Conservation (phyloP, 2,888 invertebrate species). For the Drosophila nr. medialis region DNA sequence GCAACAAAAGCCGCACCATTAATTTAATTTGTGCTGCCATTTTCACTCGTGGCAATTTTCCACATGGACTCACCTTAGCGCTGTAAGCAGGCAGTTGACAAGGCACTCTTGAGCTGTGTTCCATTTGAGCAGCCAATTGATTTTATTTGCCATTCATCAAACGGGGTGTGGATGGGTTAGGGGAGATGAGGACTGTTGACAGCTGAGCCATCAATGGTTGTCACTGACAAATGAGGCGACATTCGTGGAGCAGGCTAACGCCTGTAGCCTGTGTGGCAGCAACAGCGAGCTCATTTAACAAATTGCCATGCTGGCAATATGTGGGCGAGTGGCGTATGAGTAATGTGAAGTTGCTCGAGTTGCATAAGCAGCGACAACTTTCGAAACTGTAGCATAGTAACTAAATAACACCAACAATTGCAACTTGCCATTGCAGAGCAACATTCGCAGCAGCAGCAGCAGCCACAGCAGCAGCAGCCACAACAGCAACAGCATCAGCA, state of each 20-base stretch:
- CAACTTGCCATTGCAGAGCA: constrained; percentile 72
- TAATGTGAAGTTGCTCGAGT: constrained; percentile 37
- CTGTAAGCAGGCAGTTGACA: not conserved
- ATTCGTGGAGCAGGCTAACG: constrained; percentile 46
- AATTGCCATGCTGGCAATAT: constrained; percentile 45
- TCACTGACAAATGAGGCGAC: constrained; percentile 55
- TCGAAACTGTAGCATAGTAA: constrained; percentile 39
- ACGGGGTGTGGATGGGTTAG: not conserved
- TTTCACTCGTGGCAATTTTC: constrained; percentile 22
- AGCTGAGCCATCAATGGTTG: constrained; percentile 43
- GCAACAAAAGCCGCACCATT: constrained; percentile 19
- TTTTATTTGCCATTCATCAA: constrained; percentile 31
- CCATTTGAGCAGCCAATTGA: constrained; percentile 32
- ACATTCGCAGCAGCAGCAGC: constrained; percentile 72
- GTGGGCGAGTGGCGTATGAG: constrained; percentile 57
- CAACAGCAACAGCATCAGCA: constrained; percentile 52
- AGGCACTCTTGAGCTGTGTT: not conserved
- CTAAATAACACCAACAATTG: constrained; percentile 44
- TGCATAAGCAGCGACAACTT: constrained; percentile 65
- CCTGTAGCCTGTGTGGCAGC: not conserved
- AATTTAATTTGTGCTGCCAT: constrained; percentile 27
- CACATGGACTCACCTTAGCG: constrained; percentile 5
- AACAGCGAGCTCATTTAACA: constrained; percentile 59
- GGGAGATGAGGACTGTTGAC: constrained; percentile 25
- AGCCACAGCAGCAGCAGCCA: constrained; percentile 51